These are phyloP conservation scores for Dione vanillae DNA, from an alignment of 2,888 invertebrate species.

Conservation along the genomic window DNA sequence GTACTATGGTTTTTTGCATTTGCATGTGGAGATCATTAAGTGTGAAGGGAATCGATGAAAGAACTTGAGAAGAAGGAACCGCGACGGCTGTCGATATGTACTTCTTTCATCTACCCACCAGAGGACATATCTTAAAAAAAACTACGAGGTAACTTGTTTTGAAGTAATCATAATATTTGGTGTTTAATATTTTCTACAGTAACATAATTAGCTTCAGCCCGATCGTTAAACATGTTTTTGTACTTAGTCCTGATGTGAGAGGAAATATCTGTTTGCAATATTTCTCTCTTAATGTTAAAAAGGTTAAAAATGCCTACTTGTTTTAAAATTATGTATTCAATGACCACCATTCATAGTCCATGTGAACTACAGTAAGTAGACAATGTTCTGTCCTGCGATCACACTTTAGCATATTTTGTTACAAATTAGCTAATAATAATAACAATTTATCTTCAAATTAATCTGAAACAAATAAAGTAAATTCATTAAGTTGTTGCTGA, in stretches of 20 bases:
- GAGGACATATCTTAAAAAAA: background rate
- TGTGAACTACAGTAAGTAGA: background rate
- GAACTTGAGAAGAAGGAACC: too few species aligned
- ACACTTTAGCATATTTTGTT: slow-evolving; percentile 8
- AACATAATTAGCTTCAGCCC: slow-evolving; percentile 15
- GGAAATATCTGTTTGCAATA: background rate
- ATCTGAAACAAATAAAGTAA: slow-evolving; percentile 30
- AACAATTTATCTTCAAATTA: slow-evolving; percentile 13
- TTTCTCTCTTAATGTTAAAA: background rate
- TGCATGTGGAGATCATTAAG: too few species aligned
- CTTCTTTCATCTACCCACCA: background rate
- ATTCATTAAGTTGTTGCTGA: background rate
- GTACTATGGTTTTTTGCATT: too few species aligned
- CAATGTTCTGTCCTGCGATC: background rate
- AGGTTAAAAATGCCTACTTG: background rate
- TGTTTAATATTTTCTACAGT: slow-evolving; percentile 33
- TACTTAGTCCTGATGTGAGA: background rate
- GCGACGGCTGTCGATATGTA: too few species aligned
- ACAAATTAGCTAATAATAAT: slow-evolving; percentile 20
- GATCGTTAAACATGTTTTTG: background rate
- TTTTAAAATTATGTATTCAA: background rate
- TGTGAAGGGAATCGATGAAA: too few species aligned
- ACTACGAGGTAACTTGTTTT: slow-evolving; percentile 40
- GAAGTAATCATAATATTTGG: slow-evolving; percentile 44
- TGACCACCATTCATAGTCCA: background rate